Conservation (phyloP, 2,113 vertebrate species). For the Anthoscopus minutus region DNA sequence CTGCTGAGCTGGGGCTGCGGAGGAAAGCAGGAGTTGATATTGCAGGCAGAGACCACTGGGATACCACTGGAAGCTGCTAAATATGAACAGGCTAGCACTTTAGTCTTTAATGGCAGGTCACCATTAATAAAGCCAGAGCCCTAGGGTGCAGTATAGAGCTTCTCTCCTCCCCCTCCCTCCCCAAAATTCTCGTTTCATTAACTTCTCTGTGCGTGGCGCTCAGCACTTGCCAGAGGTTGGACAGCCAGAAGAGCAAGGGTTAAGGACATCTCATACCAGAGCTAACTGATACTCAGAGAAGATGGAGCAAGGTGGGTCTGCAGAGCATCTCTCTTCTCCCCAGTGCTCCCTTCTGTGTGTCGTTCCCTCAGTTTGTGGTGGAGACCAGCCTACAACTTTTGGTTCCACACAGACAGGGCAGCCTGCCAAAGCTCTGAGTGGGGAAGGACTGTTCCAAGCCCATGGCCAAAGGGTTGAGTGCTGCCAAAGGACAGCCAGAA, state of each 20-base stretch:
- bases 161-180: conserved; percentile 66
- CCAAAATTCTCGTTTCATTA: conserved; percentile 66
- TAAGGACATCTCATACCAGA: not conserved
- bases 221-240: conserved; percentile 14
- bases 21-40: conserved; percentile 75
- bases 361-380: fast-evolving
- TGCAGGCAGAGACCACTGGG: conserved; percentile 78
- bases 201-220: conserved; percentile 18
- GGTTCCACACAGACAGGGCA: fast-evolving
- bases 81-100: conserved; percentile 93
- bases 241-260: conserved; percentile 30
- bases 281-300: not conserved
- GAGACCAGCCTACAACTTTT: not conserved
- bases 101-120: conserved; percentile 75
- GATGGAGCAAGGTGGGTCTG: not conserved
- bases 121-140: conserved; percentile 89
- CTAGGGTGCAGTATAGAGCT: conserved; percentile 77
- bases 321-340: not conserved
- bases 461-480: fast-evolving
- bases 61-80: conserved; percentile 82
- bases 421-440: too few relatives aligned
- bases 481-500: not conserved
- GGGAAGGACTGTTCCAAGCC: not conserved
- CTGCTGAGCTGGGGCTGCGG: conserved; percentile 48
- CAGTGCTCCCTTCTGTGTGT: not conserved